Evolutionary conservation across 2,888 invertebrate species (phyloP).

Genomic region (Formica aserva): DNA sequence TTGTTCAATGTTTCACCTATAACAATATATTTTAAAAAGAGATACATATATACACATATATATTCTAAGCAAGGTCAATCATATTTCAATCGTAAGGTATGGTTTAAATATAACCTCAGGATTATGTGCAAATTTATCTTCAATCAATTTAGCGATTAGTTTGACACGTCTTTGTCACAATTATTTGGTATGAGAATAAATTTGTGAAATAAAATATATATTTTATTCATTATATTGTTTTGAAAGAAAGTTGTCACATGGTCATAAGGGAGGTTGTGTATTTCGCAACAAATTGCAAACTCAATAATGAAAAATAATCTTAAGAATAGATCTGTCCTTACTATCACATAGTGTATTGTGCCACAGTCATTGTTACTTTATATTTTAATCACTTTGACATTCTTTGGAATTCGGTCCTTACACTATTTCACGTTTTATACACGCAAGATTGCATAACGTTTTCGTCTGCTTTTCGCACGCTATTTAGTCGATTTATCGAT

Average conservation of each 20-base stretch:
- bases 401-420: background rate
- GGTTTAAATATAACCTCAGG: background rate
- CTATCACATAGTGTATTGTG: background rate
- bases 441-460: background rate
- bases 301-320: background rate
- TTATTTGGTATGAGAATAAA: background rate
- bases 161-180: background rate
- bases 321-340: background rate
- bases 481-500: background rate
- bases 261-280: background rate
- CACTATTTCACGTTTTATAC: background rate
- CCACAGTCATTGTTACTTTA: background rate
- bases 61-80: background rate
- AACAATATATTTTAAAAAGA: slow-evolving; percentile 4
- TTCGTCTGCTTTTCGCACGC: background rate
- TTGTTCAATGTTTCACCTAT: slow-evolving; percentile 30
- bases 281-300: background rate
- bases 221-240: background rate
- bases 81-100: background rate
- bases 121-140: background rate
- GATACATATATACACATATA: background rate
- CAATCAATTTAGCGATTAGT: background rate
- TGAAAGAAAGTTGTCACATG: background rate
- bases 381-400: background rate
- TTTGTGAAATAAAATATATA: background rate